These are phyloP conservation scores for Aleiodes testaceus DNA, from an alignment of 2,888 invertebrate genomes.

Conservation along the genomic window DNA sequence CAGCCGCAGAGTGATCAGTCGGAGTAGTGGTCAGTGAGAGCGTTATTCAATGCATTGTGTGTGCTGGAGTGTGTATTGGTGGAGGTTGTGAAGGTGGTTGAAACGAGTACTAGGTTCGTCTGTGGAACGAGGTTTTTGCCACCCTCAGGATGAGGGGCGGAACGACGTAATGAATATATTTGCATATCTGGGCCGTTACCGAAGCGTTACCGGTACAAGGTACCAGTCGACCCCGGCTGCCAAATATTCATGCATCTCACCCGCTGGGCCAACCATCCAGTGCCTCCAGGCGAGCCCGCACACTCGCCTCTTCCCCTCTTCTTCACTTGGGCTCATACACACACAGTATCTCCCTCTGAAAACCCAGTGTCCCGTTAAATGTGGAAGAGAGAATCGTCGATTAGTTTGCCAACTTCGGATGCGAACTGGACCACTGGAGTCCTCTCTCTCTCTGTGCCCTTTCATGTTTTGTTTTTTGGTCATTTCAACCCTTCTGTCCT, in stretches of 20 bases:
- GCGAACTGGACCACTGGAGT: not conserved
- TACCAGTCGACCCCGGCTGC: conserved; percentile 64
- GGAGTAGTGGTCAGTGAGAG: conserved; percentile 24
- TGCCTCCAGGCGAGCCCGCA: conserved; percentile 34
- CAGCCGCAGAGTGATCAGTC: conserved; percentile 24
- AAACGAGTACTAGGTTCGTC: conserved; percentile 30
- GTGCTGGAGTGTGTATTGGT: not conserved
- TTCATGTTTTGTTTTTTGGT: conserved; percentile 25
- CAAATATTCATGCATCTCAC: conserved; percentile 71
- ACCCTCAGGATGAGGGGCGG: conserved; percentile 53
- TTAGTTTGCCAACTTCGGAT: conserved; percentile 64
- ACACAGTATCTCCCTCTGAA: not conserved
- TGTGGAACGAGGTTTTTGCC: conserved; percentile 54
- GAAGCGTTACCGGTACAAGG: conserved; percentile 67
- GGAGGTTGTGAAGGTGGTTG: conserved; percentile 21
- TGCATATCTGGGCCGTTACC: conserved; percentile 71
- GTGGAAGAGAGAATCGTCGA: conserved; percentile 67
- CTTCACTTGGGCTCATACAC: conserved; percentile 31
- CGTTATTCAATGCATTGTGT: conserved; percentile 29
- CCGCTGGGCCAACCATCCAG: conserved; percentile 59
- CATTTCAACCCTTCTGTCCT: not conserved
- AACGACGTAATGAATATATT: conserved; percentile 72
- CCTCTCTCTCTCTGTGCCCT: conserved; percentile 9
- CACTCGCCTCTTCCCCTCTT: conserved; percentile 10
- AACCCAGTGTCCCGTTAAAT: conserved; percentile 19